Conservation (phyloP, 1,140 invertebrate species). For the Euschistus heros region DNA sequence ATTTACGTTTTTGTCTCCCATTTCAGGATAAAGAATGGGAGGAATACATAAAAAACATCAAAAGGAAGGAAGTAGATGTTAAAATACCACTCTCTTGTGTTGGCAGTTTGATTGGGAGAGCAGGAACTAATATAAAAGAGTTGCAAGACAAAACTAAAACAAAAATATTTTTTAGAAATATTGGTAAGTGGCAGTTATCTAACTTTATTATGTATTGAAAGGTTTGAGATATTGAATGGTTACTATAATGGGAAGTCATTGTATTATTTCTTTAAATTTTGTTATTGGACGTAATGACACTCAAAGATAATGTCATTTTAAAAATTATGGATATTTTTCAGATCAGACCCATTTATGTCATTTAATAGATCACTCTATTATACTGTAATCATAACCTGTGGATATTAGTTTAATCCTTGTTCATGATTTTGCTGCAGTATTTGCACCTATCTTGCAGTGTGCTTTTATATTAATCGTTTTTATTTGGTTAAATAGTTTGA, state of each 20-base stretch:
- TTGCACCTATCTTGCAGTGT: too few species aligned
- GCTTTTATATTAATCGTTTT: too few species aligned
- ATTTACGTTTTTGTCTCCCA: not conserved
- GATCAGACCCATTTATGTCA: too few species aligned
- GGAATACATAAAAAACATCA: conserved; percentile 27
- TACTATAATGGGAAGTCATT: not conserved
- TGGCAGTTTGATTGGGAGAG: conserved; percentile 47
- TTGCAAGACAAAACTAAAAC: conserved; percentile 59
- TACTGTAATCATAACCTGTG: too few species aligned
- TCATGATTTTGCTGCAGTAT: too few species aligned
- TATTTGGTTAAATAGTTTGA: too few species aligned
- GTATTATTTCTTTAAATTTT: too few species aligned
- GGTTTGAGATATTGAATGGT: not conserved
- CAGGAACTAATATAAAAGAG: conserved; percentile 53
- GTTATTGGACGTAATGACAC: not conserved
- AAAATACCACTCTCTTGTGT: conserved; percentile 40
- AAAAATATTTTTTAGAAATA: conserved; percentile 48
- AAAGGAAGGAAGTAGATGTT: conserved; percentile 35
- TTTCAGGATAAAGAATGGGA: conserved; percentile 18
- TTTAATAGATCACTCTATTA: too few species aligned
- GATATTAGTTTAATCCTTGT: too few species aligned
- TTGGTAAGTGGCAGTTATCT: conserved; percentile 19
- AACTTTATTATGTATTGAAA: not conserved
- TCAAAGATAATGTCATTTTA: not conserved
- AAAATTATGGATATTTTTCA: too few species aligned